These are phyloP conservation scores for Lucifuga dentata DNA, from an alignment of 2,113 vertebrate species.

Conservation along the genomic window DNA sequence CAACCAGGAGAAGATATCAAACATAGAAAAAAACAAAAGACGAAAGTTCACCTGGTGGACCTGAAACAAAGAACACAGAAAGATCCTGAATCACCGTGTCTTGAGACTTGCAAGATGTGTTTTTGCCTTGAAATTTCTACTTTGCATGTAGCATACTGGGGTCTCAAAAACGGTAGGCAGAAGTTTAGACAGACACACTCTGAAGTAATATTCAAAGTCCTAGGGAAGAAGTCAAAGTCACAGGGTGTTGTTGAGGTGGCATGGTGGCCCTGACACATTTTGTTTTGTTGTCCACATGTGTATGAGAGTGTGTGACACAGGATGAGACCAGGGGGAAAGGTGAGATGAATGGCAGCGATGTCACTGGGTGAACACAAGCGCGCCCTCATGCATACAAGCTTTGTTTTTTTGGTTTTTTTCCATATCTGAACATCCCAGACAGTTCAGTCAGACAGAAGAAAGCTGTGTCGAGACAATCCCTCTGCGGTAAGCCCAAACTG, in stretches of 20 bases:
- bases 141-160: too few species aligned
- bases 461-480: conserved; percentile 67
- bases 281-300: conserved; percentile 50
- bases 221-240: conserved; percentile 57
- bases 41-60: too few species aligned
- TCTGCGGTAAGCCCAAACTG: conserved; percentile 33
- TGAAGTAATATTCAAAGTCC: conserved; percentile 58
- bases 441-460: conserved; percentile 63
- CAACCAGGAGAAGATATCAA: too few species aligned
- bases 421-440: conserved; percentile 58
- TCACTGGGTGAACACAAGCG: conserved; percentile 58
- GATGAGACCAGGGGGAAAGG: conserved; percentile 39
- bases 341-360: conserved; percentile 52
- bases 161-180: too few species aligned
- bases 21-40: too few species aligned
- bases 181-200: conserved; percentile 46
- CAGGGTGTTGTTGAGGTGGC: conserved; percentile 38
- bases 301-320: conserved; percentile 52
- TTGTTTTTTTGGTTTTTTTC: not conserved
- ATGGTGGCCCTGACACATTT: conserved; percentile 40
- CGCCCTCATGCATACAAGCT: conserved; percentile 57
- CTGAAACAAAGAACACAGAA: too few species aligned
- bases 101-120: too few species aligned
- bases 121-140: too few species aligned
- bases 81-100: too few species aligned